phyloP scores from a whole-genome alignment of 2,888 invertebrate species.

The Spodoptera littoralis region DNA sequence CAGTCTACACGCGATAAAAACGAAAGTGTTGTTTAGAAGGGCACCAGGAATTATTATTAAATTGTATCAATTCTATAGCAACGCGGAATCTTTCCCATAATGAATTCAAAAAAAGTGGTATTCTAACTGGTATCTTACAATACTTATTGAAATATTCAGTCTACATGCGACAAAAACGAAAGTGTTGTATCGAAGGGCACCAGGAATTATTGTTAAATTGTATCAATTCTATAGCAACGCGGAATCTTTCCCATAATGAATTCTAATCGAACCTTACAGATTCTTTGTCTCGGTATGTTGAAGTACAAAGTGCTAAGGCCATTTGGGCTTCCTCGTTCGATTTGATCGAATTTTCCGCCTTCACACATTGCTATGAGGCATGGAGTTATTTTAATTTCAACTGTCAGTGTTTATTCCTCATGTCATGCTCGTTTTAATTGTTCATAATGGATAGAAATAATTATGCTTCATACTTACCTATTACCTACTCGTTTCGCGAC shows the following conservation, averaged over 20 bases:
- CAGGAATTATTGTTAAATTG: conserved; percentile 30
- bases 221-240: conserved; percentile 56
- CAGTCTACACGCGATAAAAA: neutral
- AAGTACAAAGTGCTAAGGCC: conserved; percentile 50
- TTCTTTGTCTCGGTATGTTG: conserved; percentile 52
- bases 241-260: conserved; percentile 57
- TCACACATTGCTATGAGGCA: conserved; percentile 47
- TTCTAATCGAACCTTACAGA: conserved; percentile 50
- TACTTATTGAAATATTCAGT: too few relatives aligned
- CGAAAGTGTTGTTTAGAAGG: too few relatives aligned
- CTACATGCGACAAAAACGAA: conserved; percentile 4
- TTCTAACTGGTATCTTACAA: too few relatives aligned
- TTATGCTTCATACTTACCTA: conserved; percentile 10
- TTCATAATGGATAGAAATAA: conserved; percentile 32
- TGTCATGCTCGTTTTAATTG: conserved; percentile 38
- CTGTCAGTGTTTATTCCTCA: conserved; percentile 31
- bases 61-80: conserved; percentile 48
- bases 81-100: conserved; percentile 59
- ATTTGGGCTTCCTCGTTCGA: conserved; percentile 62
- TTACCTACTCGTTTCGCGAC: conserved; percentile 4
- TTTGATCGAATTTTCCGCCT: conserved; percentile 62
- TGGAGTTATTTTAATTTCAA: conserved; percentile 48
- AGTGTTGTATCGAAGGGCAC: conserved; percentile 17
- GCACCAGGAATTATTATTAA: conserved; percentile 28
- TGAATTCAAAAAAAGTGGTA: conserved; percentile 52